These are phyloP conservation scores for Nineta flava DNA, from an alignment of 2,888 invertebrate species.

Conservation along the genomic window DNA sequence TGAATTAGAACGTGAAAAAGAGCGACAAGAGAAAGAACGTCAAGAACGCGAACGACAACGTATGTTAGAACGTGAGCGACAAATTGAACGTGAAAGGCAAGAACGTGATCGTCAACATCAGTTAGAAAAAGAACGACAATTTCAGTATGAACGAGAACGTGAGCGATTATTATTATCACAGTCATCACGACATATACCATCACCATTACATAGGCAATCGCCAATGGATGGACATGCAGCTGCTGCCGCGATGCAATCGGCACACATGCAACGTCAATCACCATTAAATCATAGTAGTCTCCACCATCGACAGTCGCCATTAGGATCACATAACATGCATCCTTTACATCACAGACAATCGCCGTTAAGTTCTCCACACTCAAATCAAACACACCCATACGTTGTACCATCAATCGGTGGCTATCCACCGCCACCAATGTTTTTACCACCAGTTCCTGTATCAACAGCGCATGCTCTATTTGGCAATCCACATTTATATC, in stretches of 20 bases:
- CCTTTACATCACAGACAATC: conserved; percentile 11
- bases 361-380: conserved; percentile 22
- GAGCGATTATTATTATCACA: conserved; percentile 11
- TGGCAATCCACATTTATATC: conserved; percentile 11
- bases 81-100: conserved; percentile 27
- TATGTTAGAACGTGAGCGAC: conserved; percentile 21
- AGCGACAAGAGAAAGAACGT: conserved; percentile 22
- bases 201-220: conserved; percentile 36
- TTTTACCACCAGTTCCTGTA: conserved; percentile 13
- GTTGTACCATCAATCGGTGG: conserved; percentile 28
- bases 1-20: conserved; percentile 29
- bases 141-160: conserved; percentile 4
- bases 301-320: conserved; percentile 16
- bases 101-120: conserved; percentile 26
- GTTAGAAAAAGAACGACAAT: conserved; percentile 5
- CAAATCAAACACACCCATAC: conserved; percentile 23
- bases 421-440: conserved; percentile 18
- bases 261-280: conserved; percentile 6
- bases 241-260: conserved; percentile 9
- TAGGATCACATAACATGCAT: conserved; percentile 8
- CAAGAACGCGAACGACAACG: conserved; percentile 26
- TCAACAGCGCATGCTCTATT: conserved; percentile 5
- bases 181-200: conserved; percentile 18
- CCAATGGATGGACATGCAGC: conserved; percentile 33
- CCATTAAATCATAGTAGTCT: conserved; percentile 15